Evolutionary conservation across 2,113 vertebrate species (phyloP).

Genomic region (Hystrix brachyura): DNA sequence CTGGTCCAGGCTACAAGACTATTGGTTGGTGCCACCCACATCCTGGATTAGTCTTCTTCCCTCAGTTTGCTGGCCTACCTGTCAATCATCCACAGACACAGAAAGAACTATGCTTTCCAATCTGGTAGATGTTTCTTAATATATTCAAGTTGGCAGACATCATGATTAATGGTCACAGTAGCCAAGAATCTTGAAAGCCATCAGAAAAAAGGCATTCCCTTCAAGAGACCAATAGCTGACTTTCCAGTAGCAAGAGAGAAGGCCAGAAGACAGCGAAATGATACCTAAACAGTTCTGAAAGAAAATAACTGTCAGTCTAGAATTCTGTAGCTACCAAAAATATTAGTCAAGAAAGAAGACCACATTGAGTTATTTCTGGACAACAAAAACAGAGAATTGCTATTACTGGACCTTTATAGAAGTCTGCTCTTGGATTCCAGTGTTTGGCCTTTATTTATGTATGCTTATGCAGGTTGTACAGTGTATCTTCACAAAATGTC

Average conservation of each 20-base stretch:
- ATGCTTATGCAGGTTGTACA: neutral
- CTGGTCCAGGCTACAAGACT: neutral
- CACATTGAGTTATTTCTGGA: slow-evolving; percentile 23
- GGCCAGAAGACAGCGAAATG: slow-evolving; percentile 14
- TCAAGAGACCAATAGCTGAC: slow-evolving; percentile 29
- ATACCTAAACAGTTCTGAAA: slow-evolving; percentile 10
- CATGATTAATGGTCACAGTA: neutral
- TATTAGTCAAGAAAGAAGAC: slow-evolving; percentile 15
- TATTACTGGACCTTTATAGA: neutral
- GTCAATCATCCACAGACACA: neutral
- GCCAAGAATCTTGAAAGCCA: slow-evolving; percentile 16
- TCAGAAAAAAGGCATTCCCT: neutral
- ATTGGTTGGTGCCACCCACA: neutral
- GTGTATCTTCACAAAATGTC: neutral
- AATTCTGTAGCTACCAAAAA: slow-evolving; percentile 18
- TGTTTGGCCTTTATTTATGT: slow-evolving; percentile 12
- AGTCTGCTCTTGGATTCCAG: neutral
- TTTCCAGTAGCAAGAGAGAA: slow-evolving; percentile 23
- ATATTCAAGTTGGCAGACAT: neutral
- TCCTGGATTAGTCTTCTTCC: neutral
- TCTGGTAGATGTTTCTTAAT: neutral
- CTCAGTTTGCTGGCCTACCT: neutral
- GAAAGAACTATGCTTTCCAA: neutral
- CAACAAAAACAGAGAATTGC: slow-evolving; percentile 16
- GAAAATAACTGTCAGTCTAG: neutral